A percentile compares a stretch with the other conserved stretches of the same genome.
These are phyloP conservation scores for Mobula birostris DNA, from an alignment of 2,113 vertebrate species.

Conservation along the genomic window DNA sequence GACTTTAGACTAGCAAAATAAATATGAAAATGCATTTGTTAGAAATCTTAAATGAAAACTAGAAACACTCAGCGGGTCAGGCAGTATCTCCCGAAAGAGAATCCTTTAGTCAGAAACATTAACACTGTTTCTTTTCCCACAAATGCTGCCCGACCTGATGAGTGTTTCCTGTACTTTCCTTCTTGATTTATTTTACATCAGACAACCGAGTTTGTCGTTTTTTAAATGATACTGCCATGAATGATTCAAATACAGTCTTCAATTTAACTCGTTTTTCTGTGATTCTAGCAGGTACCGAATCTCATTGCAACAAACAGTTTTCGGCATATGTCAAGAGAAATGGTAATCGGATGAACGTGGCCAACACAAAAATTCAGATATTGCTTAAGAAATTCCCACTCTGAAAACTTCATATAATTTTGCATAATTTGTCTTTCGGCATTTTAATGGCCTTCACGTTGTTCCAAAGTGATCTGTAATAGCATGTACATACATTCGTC, in stretches of 20 bases:
- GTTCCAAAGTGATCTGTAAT: neutral
- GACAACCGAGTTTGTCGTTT: neutral
- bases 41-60: too few relatives aligned
- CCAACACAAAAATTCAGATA: neutral
- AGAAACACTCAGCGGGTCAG: too few relatives aligned
- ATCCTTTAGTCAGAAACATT: too few relatives aligned
- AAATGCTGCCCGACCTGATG: too few relatives aligned
- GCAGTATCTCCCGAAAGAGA: too few relatives aligned
- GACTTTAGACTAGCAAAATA: neutral
- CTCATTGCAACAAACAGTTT: neutral
- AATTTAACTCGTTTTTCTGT: neutral
- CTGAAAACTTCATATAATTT: neutral
- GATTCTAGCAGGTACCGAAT: neutral
- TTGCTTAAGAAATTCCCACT: neutral
- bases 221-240: neutral
- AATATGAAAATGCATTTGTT: too few relatives aligned
- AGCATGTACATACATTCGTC: neutral
- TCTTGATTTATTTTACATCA: neutral
- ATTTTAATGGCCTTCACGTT: neutral
- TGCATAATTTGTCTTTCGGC: neutral
- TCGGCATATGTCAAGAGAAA: neutral
- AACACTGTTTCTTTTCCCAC: too few relatives aligned
- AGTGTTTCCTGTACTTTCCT: too few relatives aligned
- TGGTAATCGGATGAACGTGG: neutral
- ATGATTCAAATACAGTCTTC: neutral